These are phyloP conservation scores for Agapornis roseicollis DNA, from an alignment of 2,113 vertebrate genomes.

Conservation along the genomic window DNA sequence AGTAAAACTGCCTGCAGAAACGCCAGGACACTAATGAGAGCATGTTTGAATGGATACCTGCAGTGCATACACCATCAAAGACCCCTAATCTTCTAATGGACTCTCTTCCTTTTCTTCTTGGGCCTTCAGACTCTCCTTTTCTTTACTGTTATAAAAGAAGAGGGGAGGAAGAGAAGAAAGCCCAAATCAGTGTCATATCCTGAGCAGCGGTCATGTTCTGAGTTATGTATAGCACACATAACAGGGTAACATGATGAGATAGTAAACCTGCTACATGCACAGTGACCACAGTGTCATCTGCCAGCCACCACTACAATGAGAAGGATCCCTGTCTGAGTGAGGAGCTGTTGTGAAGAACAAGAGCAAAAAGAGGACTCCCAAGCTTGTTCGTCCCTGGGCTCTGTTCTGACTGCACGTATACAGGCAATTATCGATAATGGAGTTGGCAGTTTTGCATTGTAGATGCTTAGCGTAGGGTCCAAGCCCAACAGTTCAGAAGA, in stretches of 20 bases:
- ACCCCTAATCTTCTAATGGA: conserved; percentile 45
- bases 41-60: not conserved
- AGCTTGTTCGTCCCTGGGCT: not conserved
- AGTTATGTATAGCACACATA: not conserved
- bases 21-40: not conserved
- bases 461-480: not conserved
- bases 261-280: not conserved
- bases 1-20: not conserved
- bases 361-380: not conserved
- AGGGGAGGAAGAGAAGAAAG: fast-evolving
- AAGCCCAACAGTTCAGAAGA: not conserved
- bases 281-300: not conserved
- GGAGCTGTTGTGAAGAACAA: not conserved
- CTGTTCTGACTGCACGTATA: not conserved
- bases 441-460: not conserved
- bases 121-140: conserved; percentile 68
- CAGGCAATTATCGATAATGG: not conserved
- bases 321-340: not conserved
- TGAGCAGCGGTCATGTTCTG: not conserved
- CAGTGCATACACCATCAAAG: not conserved
- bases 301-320: not conserved
- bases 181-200: not conserved
- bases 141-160: conserved; percentile 39
- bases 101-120: conserved; percentile 29
- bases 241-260: not conserved